Evolutionary conservation across 2,888 invertebrate genomes (phyloP), one percentile per base, ranked within the genome.

Genomic region (Spodoptera exigua): DNA sequence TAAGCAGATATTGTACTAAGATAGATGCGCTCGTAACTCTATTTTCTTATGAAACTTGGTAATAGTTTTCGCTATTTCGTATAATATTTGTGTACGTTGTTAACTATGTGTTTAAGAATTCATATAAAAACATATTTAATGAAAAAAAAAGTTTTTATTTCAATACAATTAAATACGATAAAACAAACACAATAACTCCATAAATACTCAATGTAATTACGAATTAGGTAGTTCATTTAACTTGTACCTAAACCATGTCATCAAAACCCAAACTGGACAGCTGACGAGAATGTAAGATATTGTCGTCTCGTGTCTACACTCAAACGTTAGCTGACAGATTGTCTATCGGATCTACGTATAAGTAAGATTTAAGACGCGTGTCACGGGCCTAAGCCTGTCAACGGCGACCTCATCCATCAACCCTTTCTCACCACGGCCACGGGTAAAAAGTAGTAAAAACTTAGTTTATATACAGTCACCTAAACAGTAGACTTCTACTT

Each of bases 381-480:
- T 88, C 90, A 85, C 84, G 85, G 74, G 74, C 81, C 81, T 79
- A 82, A 79, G 74, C 77, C 80, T 88, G 90, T 88, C 89, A 84
- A 83, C 81, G 72, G 70, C 82, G 74, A 78, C 73, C 87, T 88
- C 89, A 91, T 91, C 89, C 84, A 90, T 91, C 90, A 90, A 88
- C 88, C 89, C 86, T 84, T 88, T 85, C 80, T 74, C 79, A 72
- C 75, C 40, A 32, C 10, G 48, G 37, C 75, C 40, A 32, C 10
- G 48, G 37, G 53, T 53, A 65, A 71, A 68, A 72, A 67, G 53
- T 72, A 35, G 72, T 66, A 68, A 72, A 69, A 72, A 69, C 68
- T 72, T 72, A 51, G 44, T 61, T 67, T 61, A 61, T 67, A 61
- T 61, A 61, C 68, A 55, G 73, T 44, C 47, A 37, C 34, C 48